Evolutionary conservation across 2,113 vertebrate species (phyloP), one percentile per base, ranked within the genome.

Genomic region (Nothoprocta pentlandii): DNA sequence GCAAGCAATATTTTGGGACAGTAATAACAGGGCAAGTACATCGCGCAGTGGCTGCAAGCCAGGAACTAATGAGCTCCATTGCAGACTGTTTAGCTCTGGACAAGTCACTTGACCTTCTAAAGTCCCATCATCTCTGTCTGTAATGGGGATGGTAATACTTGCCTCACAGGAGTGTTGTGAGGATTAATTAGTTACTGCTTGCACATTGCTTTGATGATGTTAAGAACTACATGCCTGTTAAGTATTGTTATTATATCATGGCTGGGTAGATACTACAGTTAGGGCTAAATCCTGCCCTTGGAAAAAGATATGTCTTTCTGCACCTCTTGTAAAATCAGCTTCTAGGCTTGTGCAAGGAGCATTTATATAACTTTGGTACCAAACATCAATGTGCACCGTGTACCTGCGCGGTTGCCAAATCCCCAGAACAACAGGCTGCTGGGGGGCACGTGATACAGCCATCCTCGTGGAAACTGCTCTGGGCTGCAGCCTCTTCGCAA

Each of bases 81-180:
- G 67, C 76, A 95, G 71, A 76, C 59, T 92, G 76, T 79, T 91
- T 56, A 92, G 89, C 70, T 53, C 68, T 46, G 82, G 93, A 94
- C 90, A 94, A 96, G 91, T 89, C 80, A 89, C 36, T 87, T 76
- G 91, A 90, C 82, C 78, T 92, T 89, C 85, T 80, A 46, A 75
- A 90, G 74, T 90, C 84, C 62, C 88, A 94, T 88, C 91, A 85
- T 77, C 68, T 51, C 41, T 69, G 67, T 28, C 70, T 89, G 61
- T 56, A 92, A 96, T 64, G 71, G 66, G 74, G 68, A 94, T 73
- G 80, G 80, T 69, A 94, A 90, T 87, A 88, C 84, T 97, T 97
- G 92, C 93, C 94, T 95, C 92, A 96, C 87, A 92, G 92, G 90
- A 76, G 71, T 96, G 89, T 96, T 94, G 78, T 93, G 96, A 93